Base-by-base conservation (phyloP, 1,140 invertebrate species). In the Lasioglossum albipes region DNA sequence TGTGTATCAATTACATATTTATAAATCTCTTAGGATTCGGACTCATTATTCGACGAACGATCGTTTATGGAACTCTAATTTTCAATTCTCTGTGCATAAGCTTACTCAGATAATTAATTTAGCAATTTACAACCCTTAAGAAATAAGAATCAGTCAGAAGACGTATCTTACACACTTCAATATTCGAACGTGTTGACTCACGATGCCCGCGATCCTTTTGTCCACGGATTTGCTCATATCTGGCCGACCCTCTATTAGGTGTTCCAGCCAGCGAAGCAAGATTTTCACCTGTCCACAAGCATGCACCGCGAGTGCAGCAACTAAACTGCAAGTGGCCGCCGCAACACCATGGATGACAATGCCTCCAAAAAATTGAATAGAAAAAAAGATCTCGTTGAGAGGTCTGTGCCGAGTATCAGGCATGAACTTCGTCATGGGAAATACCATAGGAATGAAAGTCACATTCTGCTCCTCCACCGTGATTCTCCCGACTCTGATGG, bases 251-350 rank as follows among this genome's bases (percentile, higher is more conserved):
- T 85, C 73, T 5, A 88, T 52, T 9, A 88, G 62, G 20, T 82
- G 67, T 1, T 84, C 49, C 57, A 88, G 27, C 82, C 82, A 84
- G 9, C 79, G 73, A 68, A 84, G 89, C 7, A 92, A n/a, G 7
- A 92, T 86, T 45, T 90, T 75, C 6, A 91, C 22, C 42, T 91
- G 89, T 0, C 89, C 88, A 57, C 87, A 91, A 18, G 82, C 84
- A 42, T 91, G 91, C 20, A 88, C 81, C 0, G 88, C 87, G 22
- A 92, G 89, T 3, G 86, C 70, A 18, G 88, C 88, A 0, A 79
- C 87, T 7, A 92, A 27, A n/a, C 85, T 86, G 72, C 88, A 90
- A 6, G 81, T 69, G 2, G 64, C 84, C 7, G 87, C 42, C 0
- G 80, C 72, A 6, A 89, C 70, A 0, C 88, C 83, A 57, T 91